Base-by-base conservation (phyloP, 2,797 vertebrate genomes). In the Rhadinocentrus ornatus region DNA sequence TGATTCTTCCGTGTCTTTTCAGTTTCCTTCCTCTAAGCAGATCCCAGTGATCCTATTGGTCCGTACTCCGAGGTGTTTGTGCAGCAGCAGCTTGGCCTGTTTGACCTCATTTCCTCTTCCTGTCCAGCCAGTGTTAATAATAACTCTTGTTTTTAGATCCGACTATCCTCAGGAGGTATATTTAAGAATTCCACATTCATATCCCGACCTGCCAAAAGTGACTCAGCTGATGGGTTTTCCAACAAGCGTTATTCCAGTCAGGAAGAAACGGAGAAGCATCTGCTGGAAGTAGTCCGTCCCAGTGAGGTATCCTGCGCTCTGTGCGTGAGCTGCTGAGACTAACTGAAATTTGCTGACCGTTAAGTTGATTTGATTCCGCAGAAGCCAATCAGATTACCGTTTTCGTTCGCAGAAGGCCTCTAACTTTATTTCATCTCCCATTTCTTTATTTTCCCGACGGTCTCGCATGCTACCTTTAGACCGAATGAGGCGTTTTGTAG, bases 91-190 rank as follows among this genome's bases (percentile, higher is more conserved):
- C 79, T 73, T 79, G 74, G 87, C 78, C 83, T 71, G 31, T 73
- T 39, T 46, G 75, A 90, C 90, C 89, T 88, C 72, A 86, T 92
- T 90, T 93, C 92, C 92, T 90, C 81, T 93, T 93, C 89, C 90
- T 84, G 85, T 84, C 59, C 78, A 82, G 81, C 76, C 82, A 82
- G 46, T 76, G 83, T 89, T 91, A 88, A 91, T 93, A 90, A 91
- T 91, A 92, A 88, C 71, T 56, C 8, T 63, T 89, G 83, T 88
- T 93, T 92, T 91, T 89, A 79, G 73, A 74, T 67, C 62, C 73
- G 56, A 35, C 77, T 73, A 68, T 74, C 89, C 82, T 71, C 83
- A 34, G 61, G 66, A 57, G 77, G 56, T 75, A 70, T 66, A 87
- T 90, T 82, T 88, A 78, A 84, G 78, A 87, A 77, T 67, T 85